Conservation (phyloP, 2,888 invertebrate genomes). For the Thysanoteuthis rhombus region DNA sequence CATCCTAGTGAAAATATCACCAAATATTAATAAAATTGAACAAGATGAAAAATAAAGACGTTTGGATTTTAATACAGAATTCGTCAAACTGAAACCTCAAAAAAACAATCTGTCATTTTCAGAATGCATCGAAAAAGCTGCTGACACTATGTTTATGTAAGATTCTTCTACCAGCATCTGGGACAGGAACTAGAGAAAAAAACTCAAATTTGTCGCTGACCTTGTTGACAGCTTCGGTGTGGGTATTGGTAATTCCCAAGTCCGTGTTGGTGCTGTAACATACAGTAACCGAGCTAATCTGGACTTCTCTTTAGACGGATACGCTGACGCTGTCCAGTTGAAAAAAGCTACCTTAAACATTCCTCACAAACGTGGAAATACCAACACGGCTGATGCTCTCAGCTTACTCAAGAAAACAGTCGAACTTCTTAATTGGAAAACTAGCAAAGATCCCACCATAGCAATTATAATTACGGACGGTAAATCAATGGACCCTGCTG, state of each 20-base stretch:
- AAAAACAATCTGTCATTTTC: neutral
- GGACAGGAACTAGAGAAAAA: slow-evolving; percentile 50
- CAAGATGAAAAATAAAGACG: neutral
- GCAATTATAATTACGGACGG: neutral
- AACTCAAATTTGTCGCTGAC: slow-evolving; percentile 47
- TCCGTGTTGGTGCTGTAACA: slow-evolving; percentile 49
- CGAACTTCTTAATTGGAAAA: neutral
- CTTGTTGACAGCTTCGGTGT: slow-evolving; percentile 47
- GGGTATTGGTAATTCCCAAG: slow-evolving; percentile 38
- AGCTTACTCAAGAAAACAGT: neutral
- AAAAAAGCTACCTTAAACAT: slow-evolving; percentile 39
- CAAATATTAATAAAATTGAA: no score
- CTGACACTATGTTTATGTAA: slow-evolving; percentile 52
- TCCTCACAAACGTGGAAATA: neutral
- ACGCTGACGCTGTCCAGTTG: slow-evolving; percentile 38
- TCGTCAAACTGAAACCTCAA: neutral
- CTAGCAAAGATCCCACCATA: neutral
- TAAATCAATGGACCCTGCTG: neutral
- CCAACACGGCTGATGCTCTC: neutral
- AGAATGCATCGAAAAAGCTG: slow-evolving; percentile 51
- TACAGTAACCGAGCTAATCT: slow-evolving; percentile 44
- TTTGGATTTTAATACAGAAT: neutral
- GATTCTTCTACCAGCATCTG: slow-evolving; percentile 58
- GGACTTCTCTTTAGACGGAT: slow-evolving; percentile 42
- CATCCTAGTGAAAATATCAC: no score